Evolutionary conservation across 2,797 vertebrate species (phyloP).

Genomic region (Rhabdophis nuchalis): DNA sequence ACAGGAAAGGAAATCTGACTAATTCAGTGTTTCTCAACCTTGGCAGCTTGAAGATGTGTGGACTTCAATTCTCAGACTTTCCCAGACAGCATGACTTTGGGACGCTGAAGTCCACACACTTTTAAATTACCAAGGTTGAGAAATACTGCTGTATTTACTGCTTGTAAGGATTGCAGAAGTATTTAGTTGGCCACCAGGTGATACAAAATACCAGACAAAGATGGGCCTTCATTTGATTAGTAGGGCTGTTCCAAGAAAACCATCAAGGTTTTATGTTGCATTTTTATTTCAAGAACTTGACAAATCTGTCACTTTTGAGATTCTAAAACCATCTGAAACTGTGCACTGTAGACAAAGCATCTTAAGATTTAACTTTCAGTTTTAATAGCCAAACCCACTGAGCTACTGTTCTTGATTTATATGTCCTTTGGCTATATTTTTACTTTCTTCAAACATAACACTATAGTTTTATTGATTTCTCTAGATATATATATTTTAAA

Average conservation of each 20-base stretch:
- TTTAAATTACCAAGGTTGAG: not conserved
- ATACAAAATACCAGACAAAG: not conserved
- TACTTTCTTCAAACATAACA: not conserved
- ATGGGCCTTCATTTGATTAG: not conserved
- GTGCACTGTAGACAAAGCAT: not conserved
- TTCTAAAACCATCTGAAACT: not conserved
- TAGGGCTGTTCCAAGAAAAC: not conserved
- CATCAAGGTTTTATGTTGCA: not conserved
- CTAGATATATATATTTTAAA: not conserved
- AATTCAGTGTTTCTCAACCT: not conserved
- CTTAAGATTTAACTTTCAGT: not conserved
- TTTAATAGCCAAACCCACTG: not conserved
- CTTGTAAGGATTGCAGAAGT: not conserved
- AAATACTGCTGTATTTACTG: not conserved
- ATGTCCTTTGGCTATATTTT: not conserved
- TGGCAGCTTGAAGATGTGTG: not conserved
- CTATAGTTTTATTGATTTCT: not conserved
- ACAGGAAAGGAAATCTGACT: not conserved
- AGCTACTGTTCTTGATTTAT: not conserved
- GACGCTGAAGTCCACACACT: not conserved
- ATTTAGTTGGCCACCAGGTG: not conserved
- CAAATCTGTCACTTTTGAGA: not conserved
- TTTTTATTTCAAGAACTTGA: not conserved
- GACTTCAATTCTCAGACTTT: not conserved
- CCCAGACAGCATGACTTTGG: not conserved